Conservation (phyloP, 1,140 invertebrate species). For the Saccostrea cuccullata region DNA sequence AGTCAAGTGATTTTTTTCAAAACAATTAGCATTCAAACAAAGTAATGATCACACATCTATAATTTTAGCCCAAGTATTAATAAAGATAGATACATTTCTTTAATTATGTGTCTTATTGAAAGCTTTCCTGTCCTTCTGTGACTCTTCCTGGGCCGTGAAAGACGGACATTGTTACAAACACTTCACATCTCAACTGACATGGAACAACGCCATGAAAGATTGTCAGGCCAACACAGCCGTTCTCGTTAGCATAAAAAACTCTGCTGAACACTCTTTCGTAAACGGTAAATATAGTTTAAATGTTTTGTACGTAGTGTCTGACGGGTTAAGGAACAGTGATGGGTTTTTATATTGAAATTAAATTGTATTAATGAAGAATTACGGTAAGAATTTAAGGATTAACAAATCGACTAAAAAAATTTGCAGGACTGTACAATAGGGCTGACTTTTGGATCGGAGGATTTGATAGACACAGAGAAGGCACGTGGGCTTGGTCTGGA, state of each 20-base stretch:
- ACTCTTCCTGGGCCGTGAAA: neutral
- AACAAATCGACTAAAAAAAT: too few relatives aligned
- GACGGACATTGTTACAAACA: neutral
- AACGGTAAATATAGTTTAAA: neutral
- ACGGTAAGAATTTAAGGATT: too few relatives aligned
- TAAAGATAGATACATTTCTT: too few relatives aligned
- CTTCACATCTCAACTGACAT: neutral
- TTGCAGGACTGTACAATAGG: neutral
- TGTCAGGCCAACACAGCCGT: neutral
- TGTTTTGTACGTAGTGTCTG: too few relatives aligned
- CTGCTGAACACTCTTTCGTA: neutral
- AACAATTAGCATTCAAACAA: too few relatives aligned
- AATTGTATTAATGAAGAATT: too few relatives aligned
- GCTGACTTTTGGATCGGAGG: neutral
- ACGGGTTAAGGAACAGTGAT: too few relatives aligned
- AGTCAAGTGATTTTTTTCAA: too few relatives aligned
- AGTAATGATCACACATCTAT: too few relatives aligned
- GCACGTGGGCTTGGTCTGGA: neutral
- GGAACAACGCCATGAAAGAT: neutral
- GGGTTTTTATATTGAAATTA: too few relatives aligned
- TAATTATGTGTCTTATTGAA: neutral
- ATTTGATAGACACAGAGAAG: neutral
- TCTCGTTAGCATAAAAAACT: neutral
- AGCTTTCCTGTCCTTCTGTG: neutral
- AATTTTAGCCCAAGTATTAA: too few relatives aligned